Conservation (phyloP, 1,140 invertebrate genomes). For the Tetragonula clypearis region DNA sequence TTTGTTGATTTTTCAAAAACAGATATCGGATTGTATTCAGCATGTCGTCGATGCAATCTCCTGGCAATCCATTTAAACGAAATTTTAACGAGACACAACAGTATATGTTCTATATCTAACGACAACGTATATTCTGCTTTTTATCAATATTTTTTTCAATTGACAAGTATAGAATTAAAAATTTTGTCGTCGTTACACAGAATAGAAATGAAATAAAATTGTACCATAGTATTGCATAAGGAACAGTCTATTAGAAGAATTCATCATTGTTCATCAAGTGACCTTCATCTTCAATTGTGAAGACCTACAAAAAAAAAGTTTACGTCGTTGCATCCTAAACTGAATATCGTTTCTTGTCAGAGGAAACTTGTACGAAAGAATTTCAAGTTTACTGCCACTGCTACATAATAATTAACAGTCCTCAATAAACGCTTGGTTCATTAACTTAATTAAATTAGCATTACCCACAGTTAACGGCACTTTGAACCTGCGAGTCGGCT, state of each 20-base stretch:
- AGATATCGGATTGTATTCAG: not conserved
- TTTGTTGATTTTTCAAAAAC: not conserved
- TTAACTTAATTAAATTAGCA: conserved; percentile 4
- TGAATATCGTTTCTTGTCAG: not conserved
- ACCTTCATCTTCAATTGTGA: too few relatives aligned
- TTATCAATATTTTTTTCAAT: not conserved
- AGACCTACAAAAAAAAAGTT: too few relatives aligned
- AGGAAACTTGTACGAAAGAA: not conserved
- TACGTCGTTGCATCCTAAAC: not conserved
- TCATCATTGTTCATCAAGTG: too few relatives aligned
- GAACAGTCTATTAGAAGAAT: too few relatives aligned
- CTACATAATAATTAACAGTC: too few relatives aligned
- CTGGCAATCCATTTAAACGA: not conserved
- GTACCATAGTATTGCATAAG: too few relatives aligned
- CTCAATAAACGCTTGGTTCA: not conserved
- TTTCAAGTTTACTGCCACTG: not conserved
- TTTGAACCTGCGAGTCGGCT: too few relatives aligned
- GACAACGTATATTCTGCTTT: not conserved
- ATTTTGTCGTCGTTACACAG: not conserved
- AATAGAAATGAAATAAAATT: not conserved
- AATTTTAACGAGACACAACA: too few relatives aligned
- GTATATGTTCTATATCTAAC: too few relatives aligned
- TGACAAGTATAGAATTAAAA: not conserved
- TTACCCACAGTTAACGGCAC: not conserved
- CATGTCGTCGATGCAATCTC: not conserved